Evolutionary conservation across 2,888 invertebrate species (phyloP).

Genomic region (Trichopria drosophilae): DNA sequence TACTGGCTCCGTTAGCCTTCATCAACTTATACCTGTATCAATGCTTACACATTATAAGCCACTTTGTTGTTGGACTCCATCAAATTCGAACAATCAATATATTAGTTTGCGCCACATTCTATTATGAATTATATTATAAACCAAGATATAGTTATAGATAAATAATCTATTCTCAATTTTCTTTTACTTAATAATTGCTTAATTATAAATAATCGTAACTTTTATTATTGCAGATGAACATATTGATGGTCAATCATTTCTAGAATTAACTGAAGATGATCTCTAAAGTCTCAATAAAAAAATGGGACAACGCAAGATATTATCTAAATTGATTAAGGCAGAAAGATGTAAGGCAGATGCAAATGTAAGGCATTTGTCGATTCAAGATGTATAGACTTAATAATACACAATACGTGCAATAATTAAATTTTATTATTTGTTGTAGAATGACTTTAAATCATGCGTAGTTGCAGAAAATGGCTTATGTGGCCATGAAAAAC

Average conservation of each 20-base stretch:
- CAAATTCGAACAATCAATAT: conserved; percentile 10
- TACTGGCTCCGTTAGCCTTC: conserved; percentile 8
- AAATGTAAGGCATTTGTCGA: too few species aligned
- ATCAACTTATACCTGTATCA: conserved; percentile 16
- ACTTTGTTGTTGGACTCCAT: conserved; percentile 24
- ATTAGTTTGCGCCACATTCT: conserved; percentile 22
- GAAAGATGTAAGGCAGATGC: too few species aligned
- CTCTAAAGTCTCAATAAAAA: conserved; percentile 6
- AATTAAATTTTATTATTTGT: too few species aligned
- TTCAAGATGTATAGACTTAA: too few species aligned
- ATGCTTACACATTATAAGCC: conserved; percentile 26
- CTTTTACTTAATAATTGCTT: background rate
- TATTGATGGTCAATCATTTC: background rate
- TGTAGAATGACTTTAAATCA: too few species aligned
- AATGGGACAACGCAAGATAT: too few species aligned
- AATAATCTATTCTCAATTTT: background rate
- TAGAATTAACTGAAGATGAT: conserved; percentile 10
- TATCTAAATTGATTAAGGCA: too few species aligned
- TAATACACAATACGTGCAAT: too few species aligned
- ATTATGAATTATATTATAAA: too few species aligned
- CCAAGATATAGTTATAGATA: too few species aligned
- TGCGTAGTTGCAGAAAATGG: too few species aligned
- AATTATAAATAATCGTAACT: background rate
- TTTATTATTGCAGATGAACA: background rate
- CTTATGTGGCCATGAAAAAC: too few species aligned